Conservation (phyloP, 2,797 vertebrate species). For the Trachops cirrhosus region DNA sequence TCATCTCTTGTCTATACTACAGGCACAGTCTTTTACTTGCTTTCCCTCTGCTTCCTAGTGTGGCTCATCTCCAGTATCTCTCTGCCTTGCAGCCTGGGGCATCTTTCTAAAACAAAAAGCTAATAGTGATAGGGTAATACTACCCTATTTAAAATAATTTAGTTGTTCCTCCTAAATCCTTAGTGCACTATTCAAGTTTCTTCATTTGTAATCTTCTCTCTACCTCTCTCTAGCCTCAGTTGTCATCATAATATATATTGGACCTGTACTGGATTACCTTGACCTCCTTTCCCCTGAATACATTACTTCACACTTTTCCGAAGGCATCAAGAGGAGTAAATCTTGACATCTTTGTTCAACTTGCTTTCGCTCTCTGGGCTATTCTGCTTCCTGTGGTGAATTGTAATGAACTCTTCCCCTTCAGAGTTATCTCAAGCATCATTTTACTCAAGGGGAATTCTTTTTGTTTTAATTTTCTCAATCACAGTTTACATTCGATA, state of each 20-base stretch:
- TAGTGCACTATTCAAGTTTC: neutral
- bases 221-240: neutral
- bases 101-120: neutral
- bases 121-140: neutral
- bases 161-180: neutral
- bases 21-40: neutral
- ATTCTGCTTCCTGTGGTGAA: neutral
- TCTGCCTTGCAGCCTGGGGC: neutral
- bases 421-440: neutral
- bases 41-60: neutral
- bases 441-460: neutral
- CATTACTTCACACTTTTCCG: neutral
- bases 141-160: neutral
- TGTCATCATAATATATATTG: neutral
- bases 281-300: neutral
- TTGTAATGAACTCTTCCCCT: neutral
- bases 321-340: neutral
- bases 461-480: neutral
- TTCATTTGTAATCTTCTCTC: neutral
- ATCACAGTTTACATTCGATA: neutral
- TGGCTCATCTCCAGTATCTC: neutral
- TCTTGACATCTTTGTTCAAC: neutral
- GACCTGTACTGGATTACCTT: neutral
- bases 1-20: neutral
- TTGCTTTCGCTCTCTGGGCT: neutral